Percentiles rank a stretch among this genome's conserved stretches.
phyloP scores from a whole-genome alignment of 2,113 vertebrate genomes.

The cat (Felis catus) region F.catus_Fca126_mat1.0 CM031412.1:118799001-118799500 shows the following conservation, averaged over 20 bases:
- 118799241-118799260: background rate
- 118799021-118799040: background rate
- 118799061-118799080: background rate
- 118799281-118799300: background rate
- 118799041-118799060: constrained; percentile 23
- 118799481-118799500: background rate
- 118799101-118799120: background rate
- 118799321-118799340: constrained; percentile 8
- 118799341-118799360: background rate
- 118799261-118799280: background rate
- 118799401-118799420: background rate
- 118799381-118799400: constrained; percentile 1
- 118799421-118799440: background rate
- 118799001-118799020: constrained; percentile 13
- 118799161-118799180: background rate
- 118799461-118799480: background rate
- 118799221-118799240: background rate
- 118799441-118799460: background rate
- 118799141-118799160: background rate
- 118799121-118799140: background rate
- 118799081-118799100: background rate
- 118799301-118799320: background rate
- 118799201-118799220: background rate
- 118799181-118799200: background rate
- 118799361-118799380: background rate